phyloP scores from a whole-genome alignment of 2,797 vertebrate species.

The Hoplostethus atlanticus region DNA sequence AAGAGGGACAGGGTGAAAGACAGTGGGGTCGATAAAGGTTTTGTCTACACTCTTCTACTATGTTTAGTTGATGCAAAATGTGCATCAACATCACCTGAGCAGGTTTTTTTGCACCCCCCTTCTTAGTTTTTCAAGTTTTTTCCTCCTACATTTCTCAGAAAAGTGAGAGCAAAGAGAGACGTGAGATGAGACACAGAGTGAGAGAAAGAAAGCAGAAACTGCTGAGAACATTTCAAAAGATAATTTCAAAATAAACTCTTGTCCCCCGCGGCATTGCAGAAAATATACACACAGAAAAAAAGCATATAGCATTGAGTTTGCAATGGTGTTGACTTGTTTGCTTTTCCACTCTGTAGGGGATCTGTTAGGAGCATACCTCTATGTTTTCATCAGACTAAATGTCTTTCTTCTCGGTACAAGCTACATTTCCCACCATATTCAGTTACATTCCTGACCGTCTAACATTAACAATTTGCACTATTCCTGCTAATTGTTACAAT shows the following conservation, averaged over 20 bases:
- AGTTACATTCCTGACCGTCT: background rate
- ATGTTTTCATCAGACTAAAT: background rate
- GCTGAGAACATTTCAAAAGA: background rate
- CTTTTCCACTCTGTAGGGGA: background rate
- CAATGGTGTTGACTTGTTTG: background rate
- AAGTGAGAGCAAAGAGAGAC: slow-evolving; percentile 13
- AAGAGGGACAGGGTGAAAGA: slow-evolving; percentile 59
- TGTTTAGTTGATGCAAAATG: slow-evolving; percentile 56
- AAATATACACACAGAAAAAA: background rate
- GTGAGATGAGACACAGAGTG: slow-evolving; percentile 10
- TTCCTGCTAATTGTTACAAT: no score
- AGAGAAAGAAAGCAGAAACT: slow-evolving; percentile 4
- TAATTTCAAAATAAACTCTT: background rate
- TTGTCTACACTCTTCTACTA: slow-evolving; percentile 49
- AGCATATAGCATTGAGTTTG: background rate
- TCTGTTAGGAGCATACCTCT: background rate
- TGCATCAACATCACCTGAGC: slow-evolving; percentile 64
- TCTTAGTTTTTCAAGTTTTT: slow-evolving; percentile 33
- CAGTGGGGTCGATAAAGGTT: slow-evolving; percentile 60
- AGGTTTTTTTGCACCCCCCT: slow-evolving; percentile 39
- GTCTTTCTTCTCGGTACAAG: background rate
- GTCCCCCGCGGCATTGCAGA: background rate
- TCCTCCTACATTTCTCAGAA: slow-evolving; percentile 23
- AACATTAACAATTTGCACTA: background rate
- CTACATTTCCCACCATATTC: background rate